These are phyloP conservation scores for Micromesistius poutassou DNA, from an alignment of 2,797 vertebrate species.

Conservation along the genomic window DNA sequence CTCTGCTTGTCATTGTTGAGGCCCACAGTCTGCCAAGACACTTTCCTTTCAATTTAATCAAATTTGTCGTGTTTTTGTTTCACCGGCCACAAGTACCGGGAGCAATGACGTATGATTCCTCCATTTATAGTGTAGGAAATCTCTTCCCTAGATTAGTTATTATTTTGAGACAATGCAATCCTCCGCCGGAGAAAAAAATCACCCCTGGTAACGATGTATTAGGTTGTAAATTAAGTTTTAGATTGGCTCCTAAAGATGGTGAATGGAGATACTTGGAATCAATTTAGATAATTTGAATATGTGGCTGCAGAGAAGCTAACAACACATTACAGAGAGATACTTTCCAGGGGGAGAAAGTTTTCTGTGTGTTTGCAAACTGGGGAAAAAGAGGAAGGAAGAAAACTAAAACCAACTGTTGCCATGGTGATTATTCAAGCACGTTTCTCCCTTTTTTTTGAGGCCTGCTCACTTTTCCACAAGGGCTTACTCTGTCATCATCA, in stretches of 20 bases:
- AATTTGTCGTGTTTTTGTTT: conserved; percentile 25
- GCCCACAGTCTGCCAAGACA: conserved; percentile 17
- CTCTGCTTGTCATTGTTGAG: conserved; percentile 32
- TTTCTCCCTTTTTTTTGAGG: not conserved
- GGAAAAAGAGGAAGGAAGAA: not conserved
- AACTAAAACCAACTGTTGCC: not conserved
- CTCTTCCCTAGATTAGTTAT: conserved; percentile 26
- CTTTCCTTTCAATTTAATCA: conserved; percentile 33
- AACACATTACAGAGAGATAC: not conserved
- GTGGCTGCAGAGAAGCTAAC: not conserved
- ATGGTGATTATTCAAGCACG: not conserved
- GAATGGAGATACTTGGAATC: not conserved
- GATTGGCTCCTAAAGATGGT: no score
- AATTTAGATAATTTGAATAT: not conserved
- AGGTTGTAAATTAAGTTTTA: not conserved
- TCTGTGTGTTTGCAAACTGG: not conserved
- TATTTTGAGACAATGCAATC: conserved; percentile 9
- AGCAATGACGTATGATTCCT: conserved; percentile 9
- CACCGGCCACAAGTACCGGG: not conserved
- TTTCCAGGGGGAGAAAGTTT: not conserved
- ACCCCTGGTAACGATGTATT: not conserved
- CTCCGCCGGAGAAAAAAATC: conserved; percentile 13
- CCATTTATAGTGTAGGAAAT: conserved; percentile 10
- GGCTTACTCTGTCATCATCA: not conserved
- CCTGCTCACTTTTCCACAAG: not conserved